Base-by-base conservation (phyloP, 1,140 invertebrate species). In the Aphidius gifuensis region DNA sequence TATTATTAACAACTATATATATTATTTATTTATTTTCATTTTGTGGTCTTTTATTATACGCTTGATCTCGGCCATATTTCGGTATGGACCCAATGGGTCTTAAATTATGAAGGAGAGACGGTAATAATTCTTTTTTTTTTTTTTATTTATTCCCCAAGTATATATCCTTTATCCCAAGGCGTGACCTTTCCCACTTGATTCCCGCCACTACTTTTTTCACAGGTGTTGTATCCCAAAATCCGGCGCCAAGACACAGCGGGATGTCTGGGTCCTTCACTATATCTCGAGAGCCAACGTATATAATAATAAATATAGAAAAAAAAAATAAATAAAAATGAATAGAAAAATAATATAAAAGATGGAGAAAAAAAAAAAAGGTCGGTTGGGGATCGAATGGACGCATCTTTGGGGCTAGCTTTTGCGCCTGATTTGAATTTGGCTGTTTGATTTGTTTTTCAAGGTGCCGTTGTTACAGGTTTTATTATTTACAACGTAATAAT, bases 211-310 rank as follows among this genome's bases (percentile, higher is more conserved):
- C 6, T 9, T 58, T 45, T 46, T 51, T 60, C 73, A 76, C 74
- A 76, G 74, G 74, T 75, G 74, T 71, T 61, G 51, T 61, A 44
- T 71, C 61, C 71, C 49, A 53, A 46, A 64, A 65, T 64, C 65
- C 64, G 65, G 66, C 74, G 74, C 74, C 74, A 72, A 69, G 69
- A 70, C 74, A 71, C 73, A 71, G 70, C 72, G 66, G 73, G 72
- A 66, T 70, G 69, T 68, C 71, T 48, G 16, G 43, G 59, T 71
- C 66, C 68, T 70, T 66, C 63, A 62, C 65, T 64, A 63, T 44
- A 49, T 64, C 65, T 64, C 40, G 47, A 62, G 61, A 32, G 23
- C 23, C 23, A 47, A 49, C 21, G 42, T 38, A 61, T 45, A 58
- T 58, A 57, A 23, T 38, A 57, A 64, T 11, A 38, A 44, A 51